Evolutionary conservation across 30 jellyfish, hydroid and myxozoan species (phyloP), one percentile per base, ranked within the genome.

Genomic region (Sanderia malayensis): DNA sequence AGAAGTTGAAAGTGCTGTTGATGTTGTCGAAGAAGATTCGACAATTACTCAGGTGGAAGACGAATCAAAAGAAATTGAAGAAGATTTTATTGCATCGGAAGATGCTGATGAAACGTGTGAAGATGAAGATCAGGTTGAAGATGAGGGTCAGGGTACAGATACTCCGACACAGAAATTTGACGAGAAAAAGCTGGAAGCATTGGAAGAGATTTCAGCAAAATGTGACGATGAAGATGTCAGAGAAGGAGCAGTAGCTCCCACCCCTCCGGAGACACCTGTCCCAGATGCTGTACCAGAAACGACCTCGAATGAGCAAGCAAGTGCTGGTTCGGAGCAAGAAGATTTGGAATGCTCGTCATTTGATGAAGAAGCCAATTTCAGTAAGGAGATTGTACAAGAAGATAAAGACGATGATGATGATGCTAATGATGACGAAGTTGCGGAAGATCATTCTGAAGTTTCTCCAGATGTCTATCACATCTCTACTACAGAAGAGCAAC

Each of bases 251-350:
- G 76, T 78, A 22, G 89, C 89, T 4, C 89, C 89, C 3, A 64
- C 89, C 69, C 89, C 89, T 0, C 89, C 89, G 11, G 89, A 78
- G 62, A 78, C 89, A 31, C 89, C 89, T 27, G 81, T 78, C 0
- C 89, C 89, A 0, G 89, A 78, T 20, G 66, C 24, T 11, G 70
- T 33, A 31, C 10, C 69, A 10, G 68, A 71, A 6, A 76, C 53
- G 64, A 3, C 68, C 32, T 37, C 67, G 18, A 65, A 31, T 6
- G 25, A 46, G 31, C 44, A 25, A 13, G 33, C 60, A 0, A 23
- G 20, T 20, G 41, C 19, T 23, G 73, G 10, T 0, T 21, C 49
- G 33, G 80, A 45, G 74, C 73, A 24, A 1, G 63, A 31, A 24
- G 31, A 41, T 15, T 8, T 41, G 15, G 11, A 15, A 6, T 8